Base-by-base conservation (phyloP, 2,797 vertebrate genomes). In the Girardinus metallicus region DNA sequence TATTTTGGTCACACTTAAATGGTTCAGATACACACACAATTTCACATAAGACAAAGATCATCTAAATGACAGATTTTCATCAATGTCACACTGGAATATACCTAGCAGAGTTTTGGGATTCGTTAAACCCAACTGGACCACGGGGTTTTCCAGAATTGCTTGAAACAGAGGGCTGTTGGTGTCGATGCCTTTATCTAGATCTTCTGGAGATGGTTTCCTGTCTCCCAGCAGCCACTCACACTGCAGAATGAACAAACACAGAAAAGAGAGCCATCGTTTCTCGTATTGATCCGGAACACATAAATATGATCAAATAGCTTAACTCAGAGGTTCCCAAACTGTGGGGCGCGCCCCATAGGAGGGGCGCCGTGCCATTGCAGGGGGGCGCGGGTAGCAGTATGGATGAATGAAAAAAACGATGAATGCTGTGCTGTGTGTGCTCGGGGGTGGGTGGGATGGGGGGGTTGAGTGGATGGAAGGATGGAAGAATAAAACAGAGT, bases 141-240 rank as follows among this genome's bases (percentile, higher is more conserved):
- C 98, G 4, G 99, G 99, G 93, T 99, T 99, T 93, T 99, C 99
- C 93, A 99, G 94, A 90, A 99, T 99, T 92, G 98, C 99, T 94
- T 99, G 98, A 85, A 99, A 99, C 76, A 99, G 95, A 15, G 98
- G 98, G 88, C 98, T 99, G 74, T 96, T 94, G 76, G 96, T 97
- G 92, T 99, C 98, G 10, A 99, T 99, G 83, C 99, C 99, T 91
- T 98, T 98, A 89, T 99, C 98, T 90, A 99, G 94, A 86, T 99
- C 98, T 90, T 99, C 99, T 1, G 98, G 97, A 39, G 98, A 98
- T 23, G 98, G 98, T 91, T 97, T 99, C 88, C 97, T 96, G 95
- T 99, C 98, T 77, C 99, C 98, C 85, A 99, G 95, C 90, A 99
- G 94, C 99, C 99, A 99, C 87, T 99, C 98, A 5, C 99, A 99